Evolutionary conservation across 2,797 vertebrate species (phyloP), one percentile per base, ranked within the genome.

Genomic region (Dendrocincla fuliginosa): DNA sequence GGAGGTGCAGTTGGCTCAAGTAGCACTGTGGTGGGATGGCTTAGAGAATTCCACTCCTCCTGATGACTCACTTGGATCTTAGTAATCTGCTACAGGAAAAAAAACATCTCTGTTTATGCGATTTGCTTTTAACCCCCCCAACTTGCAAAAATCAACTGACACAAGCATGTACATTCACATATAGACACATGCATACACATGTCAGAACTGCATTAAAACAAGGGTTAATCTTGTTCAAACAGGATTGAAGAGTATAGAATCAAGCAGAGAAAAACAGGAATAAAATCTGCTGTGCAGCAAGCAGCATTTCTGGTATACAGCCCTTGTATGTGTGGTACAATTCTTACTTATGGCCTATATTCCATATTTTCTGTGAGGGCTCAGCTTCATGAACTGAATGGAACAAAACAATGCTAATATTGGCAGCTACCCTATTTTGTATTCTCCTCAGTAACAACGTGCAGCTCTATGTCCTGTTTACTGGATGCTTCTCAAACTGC

Each of bases 191-290:
- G 50, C 70, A 52, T 6, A 64, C 53, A 46, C 1, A 1, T 57
- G 71, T 71, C 75, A 75, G 67, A 93, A 81, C 30, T 32, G 16
- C 27, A 68, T 16, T 73, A 69, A 91, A 93, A 85, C 30, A 91
- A 59, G 53, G 47, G 57, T 71, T 91, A 78, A 91, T 86, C 76
- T 77, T 84, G 80, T 93, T 91, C 65, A 79, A 82, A 84, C 33
- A 59, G n/a, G n/a, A 80, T 56, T 67, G 49, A 80, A 74, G 60
- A 42, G 16, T 67, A 37, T 5, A 83, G 68, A 93, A 69, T 76
- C 65, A 59, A 84, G 42, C 10, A 44, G 30, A 75, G 81, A 80
- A 69, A 93, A 76, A 23, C 1, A 67, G 35, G 16, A 89, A 59
- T 73, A 65, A 84, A 88, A 84, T 61, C 56, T 68, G 32, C 23